Percentiles rank a stretch among this genome's conserved stretches.
Conservation (phyloP, 2,797 vertebrate species). For the Hoplostethus mediterraneus region DNA sequence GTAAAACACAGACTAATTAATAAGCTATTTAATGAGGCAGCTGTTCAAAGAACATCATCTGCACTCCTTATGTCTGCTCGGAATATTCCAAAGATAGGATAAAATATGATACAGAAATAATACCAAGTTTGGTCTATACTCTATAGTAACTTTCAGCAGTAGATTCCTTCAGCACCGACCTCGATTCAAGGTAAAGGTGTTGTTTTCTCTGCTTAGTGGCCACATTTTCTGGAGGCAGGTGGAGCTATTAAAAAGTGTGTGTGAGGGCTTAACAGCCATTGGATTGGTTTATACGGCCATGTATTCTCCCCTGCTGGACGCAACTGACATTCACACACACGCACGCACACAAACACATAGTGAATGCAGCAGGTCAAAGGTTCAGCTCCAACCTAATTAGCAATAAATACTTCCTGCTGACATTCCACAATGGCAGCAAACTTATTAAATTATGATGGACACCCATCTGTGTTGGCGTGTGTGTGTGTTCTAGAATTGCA, state of each 20-base stretch:
- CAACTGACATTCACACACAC: slow-evolving; percentile 44
- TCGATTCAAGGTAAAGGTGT: no score
- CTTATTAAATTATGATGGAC: slow-evolving; percentile 60
- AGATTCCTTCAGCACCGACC: no score
- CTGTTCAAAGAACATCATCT: no score
- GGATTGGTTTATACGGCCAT: not conserved
- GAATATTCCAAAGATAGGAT: no score
- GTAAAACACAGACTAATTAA: no score
- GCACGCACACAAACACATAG: slow-evolving; percentile 8
- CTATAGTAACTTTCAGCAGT: no score
- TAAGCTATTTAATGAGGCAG: no score
- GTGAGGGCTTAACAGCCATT: no score
- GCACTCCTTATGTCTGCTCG: no score
- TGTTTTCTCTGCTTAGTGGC: no score
- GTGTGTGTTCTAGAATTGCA: not conserved
- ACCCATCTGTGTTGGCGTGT: slow-evolving; percentile 8
- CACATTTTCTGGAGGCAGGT: not conserved
- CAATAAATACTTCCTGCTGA: slow-evolving; percentile 68
- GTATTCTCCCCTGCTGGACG: slow-evolving; percentile 25
- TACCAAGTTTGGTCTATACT: no score
- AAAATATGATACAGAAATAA: no score
- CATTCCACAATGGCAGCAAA: slow-evolving; percentile 65
- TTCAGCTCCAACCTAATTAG: slow-evolving; percentile 72
- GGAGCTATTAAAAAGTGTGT: not conserved
- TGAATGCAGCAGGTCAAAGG: slow-evolving; percentile 59